These are phyloP conservation scores for Caradrina clavipalpis DNA, from an alignment of 2,888 invertebrate species.

Conservation along the genomic window DNA sequence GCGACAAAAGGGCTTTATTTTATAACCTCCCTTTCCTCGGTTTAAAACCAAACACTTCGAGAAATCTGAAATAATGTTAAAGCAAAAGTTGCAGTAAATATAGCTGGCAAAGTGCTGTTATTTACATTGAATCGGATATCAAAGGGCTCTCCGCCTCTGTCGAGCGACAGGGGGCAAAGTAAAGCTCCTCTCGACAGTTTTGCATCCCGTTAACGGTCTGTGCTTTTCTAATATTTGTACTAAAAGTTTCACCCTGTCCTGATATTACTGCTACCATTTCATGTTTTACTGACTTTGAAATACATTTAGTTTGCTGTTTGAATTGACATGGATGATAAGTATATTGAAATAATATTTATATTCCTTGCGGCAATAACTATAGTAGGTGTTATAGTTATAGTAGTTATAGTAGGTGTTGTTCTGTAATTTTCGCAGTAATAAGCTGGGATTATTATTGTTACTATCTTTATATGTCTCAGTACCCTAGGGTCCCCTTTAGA, in stretches of 20 bases:
- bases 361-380: no score
- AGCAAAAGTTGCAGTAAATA: conserved; percentile 34
- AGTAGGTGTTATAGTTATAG: no score
- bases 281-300: neutral
- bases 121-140: conserved; percentile 62
- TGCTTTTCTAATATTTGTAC: conserved; percentile 28
- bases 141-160: conserved; percentile 43
- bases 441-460: no score
- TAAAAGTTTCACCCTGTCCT: neutral
- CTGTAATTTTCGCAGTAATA: no score
- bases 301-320: neutral
- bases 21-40: neutral
- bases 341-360: neutral
- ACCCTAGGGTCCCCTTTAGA: no score
- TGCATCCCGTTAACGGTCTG: conserved; percentile 33
- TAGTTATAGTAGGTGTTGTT: no score
- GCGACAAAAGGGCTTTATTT: conserved; percentile 11
- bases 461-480: no score
- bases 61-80: conserved; percentile 27
- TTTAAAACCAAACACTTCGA: neutral
- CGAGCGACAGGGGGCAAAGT: conserved; percentile 25
- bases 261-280: neutral
- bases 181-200: conserved; percentile 32
- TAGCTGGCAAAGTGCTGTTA: conserved; percentile 41
- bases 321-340: neutral